Percentiles rank a stretch among this genome's conserved stretches.
Conservation (phyloP, 2,113 vertebrate species). For the Stictonetta naevosa region DNA sequence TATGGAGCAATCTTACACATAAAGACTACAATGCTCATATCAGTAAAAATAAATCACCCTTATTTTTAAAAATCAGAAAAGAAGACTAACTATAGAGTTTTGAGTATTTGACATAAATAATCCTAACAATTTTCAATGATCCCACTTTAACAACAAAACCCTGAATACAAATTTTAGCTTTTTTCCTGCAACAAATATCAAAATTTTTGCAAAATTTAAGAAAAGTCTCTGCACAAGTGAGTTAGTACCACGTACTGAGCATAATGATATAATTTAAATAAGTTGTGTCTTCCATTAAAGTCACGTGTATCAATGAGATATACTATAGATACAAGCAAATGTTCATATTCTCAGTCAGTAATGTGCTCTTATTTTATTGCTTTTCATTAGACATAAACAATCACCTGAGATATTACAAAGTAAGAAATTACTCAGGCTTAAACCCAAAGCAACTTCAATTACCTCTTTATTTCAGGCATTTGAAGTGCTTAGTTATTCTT, state of each 20-base stretch:
- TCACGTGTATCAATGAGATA: slow-evolving; percentile 9
- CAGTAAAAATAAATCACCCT: neutral
- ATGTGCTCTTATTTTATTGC: slow-evolving; percentile 21
- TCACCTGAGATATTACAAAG: slow-evolving; percentile 64
- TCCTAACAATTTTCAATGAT: neutral
- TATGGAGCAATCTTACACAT: neutral
- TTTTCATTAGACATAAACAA: slow-evolving; percentile 67
- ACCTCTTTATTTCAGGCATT: slow-evolving; percentile 58
- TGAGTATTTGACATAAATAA: neutral
- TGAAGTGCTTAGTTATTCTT: slow-evolving; percentile 62
- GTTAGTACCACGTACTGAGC: slow-evolving; percentile 22
- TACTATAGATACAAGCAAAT: neutral
- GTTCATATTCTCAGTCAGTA: slow-evolving; percentile 63
- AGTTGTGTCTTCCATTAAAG: slow-evolving; percentile 56
- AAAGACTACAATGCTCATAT: neutral
- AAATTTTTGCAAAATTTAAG: slow-evolving; percentile 15
- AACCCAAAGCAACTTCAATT: slow-evolving; percentile 62
- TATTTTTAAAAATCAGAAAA: neutral
- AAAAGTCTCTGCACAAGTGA: neutral
- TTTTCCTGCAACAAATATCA: neutral
- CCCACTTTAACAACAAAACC: neutral
- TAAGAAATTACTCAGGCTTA: slow-evolving; percentile 31
- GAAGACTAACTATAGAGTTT: neutral
- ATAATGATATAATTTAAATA: slow-evolving; percentile 54
- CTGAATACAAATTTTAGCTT: neutral